Conservation (phyloP, 2,888 invertebrate genomes). For the Spodoptera picta region DNA sequence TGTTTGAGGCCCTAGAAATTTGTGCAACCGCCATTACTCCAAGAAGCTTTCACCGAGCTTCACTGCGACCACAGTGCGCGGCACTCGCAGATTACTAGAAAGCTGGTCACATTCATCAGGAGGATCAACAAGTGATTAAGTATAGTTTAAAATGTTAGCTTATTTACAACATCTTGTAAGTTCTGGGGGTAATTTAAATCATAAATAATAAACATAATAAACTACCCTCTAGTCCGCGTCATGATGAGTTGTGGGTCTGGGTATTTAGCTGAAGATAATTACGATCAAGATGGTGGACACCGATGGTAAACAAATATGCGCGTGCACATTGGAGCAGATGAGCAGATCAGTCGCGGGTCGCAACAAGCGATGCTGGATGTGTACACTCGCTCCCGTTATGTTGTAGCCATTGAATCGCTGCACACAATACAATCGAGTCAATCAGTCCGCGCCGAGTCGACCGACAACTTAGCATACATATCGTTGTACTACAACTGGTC, state of each 20-base stretch:
- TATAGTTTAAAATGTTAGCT: not conserved
- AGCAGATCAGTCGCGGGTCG: no score
- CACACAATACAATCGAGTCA: conserved; percentile 30
- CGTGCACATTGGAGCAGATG: no score
- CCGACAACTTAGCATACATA: not conserved
- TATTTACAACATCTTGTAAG: not conserved
- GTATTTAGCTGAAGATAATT: no score
- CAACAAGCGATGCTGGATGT: not conserved
- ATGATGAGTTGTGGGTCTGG: no score
- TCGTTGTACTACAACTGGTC: not conserved
- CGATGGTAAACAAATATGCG: no score
- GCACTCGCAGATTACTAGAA: conserved; percentile 19
- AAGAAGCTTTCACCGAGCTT: conserved; percentile 39
- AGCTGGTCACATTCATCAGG: conserved; percentile 3
- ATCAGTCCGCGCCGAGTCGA: conserved; percentile 9
- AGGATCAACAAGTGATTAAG: not conserved
- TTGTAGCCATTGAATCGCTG: conserved; percentile 16
- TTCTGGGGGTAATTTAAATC: not conserved
- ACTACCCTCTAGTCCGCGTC: no score
- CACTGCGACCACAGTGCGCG: conserved; percentile 10
- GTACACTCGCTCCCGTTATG: not conserved
- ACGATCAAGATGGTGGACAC: no score
- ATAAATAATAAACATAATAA: no score
- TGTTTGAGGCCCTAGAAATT: conserved; percentile 15
- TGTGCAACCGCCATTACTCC: conserved; percentile 29